Evolutionary conservation across 2,888 invertebrate genomes (phyloP).

Genomic region (Exephanes ischioxanthus): DNA sequence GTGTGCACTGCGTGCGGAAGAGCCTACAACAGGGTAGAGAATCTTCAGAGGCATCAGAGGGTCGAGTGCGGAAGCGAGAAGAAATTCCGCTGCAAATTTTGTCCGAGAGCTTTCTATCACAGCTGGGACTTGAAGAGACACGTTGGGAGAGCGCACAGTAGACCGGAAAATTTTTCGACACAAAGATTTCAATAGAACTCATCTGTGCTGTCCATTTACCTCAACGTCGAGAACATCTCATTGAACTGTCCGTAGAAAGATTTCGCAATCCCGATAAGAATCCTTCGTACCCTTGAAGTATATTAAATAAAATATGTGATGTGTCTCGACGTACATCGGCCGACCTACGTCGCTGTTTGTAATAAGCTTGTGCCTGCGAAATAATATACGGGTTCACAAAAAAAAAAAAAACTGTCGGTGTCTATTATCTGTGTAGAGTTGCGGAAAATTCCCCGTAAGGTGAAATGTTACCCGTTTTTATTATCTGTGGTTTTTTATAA

Average conservation of each 20-base stretch:
- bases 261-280: not conserved
- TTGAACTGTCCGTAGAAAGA: not conserved
- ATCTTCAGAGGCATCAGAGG: conserved; percentile 70
- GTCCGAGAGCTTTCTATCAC: conserved; percentile 66
- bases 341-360: not conserved
- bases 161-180: conserved; percentile 8
- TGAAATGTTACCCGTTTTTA: not conserved
- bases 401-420: not conserved
- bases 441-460: not conserved
- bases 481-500: not conserved
- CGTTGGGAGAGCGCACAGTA: conserved; percentile 14
- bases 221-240: not conserved
- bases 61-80: conserved; percentile 75
- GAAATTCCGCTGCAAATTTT: conserved; percentile 60
- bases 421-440: not conserved
- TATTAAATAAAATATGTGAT: no score
- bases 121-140: conserved; percentile 65
- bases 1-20: conserved; percentile 79
- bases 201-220: not conserved
- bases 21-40: conserved; percentile 69
- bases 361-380: not conserved
- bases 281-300: not conserved
- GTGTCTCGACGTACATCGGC: not conserved
- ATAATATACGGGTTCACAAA: not conserved
- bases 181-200: not conserved